Evolutionary conservation across 2,888 invertebrate species (phyloP).

Genomic region (Latheticus oryzae): DNA sequence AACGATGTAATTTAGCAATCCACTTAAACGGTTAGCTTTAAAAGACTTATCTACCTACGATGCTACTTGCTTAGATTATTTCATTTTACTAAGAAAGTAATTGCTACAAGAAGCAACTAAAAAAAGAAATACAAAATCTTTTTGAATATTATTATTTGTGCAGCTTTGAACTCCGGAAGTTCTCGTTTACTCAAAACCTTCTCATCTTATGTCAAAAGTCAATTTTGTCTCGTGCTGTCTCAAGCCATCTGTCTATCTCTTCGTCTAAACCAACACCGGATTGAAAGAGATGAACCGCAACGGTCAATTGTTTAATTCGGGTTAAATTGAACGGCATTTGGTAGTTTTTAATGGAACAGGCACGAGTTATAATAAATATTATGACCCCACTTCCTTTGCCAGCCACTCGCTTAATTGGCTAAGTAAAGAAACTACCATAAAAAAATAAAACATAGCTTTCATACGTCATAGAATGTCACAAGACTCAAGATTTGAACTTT

Average conservation of each 20-base stretch:
- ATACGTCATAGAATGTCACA: conserved; percentile 25
- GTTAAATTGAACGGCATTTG: conserved; percentile 64
- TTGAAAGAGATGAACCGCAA: conserved; percentile 44
- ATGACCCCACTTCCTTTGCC: conserved; percentile 64
- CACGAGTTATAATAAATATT: conserved; percentile 65
- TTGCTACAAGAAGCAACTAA: background rate
- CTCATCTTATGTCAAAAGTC: conserved; percentile 38
- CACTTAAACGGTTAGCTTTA: conserved; percentile 19
- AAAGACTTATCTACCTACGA: conserved; percentile 1
- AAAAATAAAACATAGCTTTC: conserved; percentile 35
- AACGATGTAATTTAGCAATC: conserved; percentile 31
- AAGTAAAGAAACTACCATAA: conserved; percentile 54
- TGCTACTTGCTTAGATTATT: background rate
- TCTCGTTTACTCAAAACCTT: background rate
- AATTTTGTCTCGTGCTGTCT: conserved; percentile 42
- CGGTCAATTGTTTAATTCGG: conserved; percentile 63
- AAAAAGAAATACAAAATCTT: too few species aligned
- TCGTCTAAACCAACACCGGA: conserved; percentile 33
- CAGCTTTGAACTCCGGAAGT: conserved; percentile 10
- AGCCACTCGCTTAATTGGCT: conserved; percentile 56
- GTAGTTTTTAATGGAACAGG: conserved; percentile 61
- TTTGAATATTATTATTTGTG: background rate
- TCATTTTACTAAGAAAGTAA: background rate
- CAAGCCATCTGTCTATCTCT: conserved; percentile 32
- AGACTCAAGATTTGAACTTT: too few species aligned